These are phyloP conservation scores for Romanogobio albipinnatus DNA, from an alignment of 2,113 vertebrate genomes.

Conservation along the genomic window DNA sequence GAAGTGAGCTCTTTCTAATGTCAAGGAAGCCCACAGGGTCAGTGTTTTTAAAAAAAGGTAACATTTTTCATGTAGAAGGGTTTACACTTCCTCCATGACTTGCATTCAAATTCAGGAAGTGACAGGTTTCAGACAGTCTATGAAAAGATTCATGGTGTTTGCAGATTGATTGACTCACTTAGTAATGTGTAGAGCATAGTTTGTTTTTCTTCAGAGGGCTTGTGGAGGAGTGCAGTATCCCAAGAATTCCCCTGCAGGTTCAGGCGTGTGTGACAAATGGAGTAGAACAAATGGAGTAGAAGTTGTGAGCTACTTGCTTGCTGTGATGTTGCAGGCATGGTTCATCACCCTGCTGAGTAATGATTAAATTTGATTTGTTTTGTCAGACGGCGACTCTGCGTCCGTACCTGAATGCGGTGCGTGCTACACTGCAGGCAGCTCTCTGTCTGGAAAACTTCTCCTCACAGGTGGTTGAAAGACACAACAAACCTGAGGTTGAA, in stretches of 20 bases:
- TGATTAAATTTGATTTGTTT: slow-evolving; percentile 29
- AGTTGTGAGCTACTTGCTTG: not conserved
- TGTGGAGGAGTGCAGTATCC: slow-evolving; percentile 33
- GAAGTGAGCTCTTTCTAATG: not conserved
- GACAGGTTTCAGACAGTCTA: not conserved
- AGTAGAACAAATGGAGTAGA: not conserved
- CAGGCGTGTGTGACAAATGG: slow-evolving; percentile 52
- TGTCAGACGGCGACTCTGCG: slow-evolving; percentile 94
- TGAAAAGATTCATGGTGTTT: not conserved
- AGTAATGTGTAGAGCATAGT: not conserved
- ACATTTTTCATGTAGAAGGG: not conserved
- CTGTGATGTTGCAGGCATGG: not conserved
- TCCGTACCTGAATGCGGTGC: slow-evolving; percentile 96
- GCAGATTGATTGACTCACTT: not conserved
- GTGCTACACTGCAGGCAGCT: slow-evolving; percentile 95
- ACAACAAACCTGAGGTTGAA: slow-evolving; percentile 99
- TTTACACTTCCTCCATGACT: slow-evolving; percentile 15
- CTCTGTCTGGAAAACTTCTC: slow-evolving; percentile 98
- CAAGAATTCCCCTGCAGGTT: slow-evolving; percentile 59
- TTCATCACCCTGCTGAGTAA: not conserved
- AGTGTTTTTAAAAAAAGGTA: not conserved
- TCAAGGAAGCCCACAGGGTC: not conserved
- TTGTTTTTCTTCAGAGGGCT: not conserved
- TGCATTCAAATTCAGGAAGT: slow-evolving; percentile 26
- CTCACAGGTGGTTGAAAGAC: slow-evolving; percentile 96